Base-by-base conservation (phyloP, 2,797 vertebrate genomes). In the Telmatherina bonti region DNA sequence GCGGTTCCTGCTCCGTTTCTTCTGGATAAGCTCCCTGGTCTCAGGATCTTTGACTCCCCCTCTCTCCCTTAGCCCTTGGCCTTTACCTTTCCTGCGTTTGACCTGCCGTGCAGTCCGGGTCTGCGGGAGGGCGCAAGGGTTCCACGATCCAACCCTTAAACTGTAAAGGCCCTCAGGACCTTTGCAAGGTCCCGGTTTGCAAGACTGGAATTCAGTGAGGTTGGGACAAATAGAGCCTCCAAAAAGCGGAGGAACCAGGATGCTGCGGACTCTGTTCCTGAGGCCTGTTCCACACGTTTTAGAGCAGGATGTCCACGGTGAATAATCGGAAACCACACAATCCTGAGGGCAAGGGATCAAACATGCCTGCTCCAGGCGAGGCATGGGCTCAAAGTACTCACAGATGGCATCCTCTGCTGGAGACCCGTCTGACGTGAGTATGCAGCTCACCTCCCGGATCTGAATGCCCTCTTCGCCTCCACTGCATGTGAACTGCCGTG, bases 311-410 rank as follows among this genome's bases (percentile, higher is more conserved):
- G 97, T 97, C 98, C 98, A 99, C 0, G 96, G 89, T 0, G 96
- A 95, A 41, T 98, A 99, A 54, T 96, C 95, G 0, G 97, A 96
- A 78, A 97, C 96, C 0, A 98, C 96, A 73, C 98, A 99, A 65
- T 98, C 96, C 88, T 96, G 96, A 27, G 93, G 96, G 87, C 98
- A 99, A 0, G 98, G 98, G 82, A 99, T 98, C 84, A 99, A 95
- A 88, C 98, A 99, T 0, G 95, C 98, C 92, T 99, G 97, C 82
- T 99, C 98, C 76, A 98, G 92, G 2, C 96, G 95, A 5, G 97
- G 97, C 80, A 96, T 96, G 0, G 96, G 96, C 87, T 99, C 98
- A 47, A 99, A 99, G 92, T 99, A 99, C 80, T 99, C 96, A 0
- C 98, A 99, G 87, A 99, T 99, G 88, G 90, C 92, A 30, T 99